Percentiles rank a stretch among this genome's conserved stretches.
phyloP scores from a whole-genome alignment of 2,113 vertebrate species.

The Syrrhaptes paradoxus region DNA sequence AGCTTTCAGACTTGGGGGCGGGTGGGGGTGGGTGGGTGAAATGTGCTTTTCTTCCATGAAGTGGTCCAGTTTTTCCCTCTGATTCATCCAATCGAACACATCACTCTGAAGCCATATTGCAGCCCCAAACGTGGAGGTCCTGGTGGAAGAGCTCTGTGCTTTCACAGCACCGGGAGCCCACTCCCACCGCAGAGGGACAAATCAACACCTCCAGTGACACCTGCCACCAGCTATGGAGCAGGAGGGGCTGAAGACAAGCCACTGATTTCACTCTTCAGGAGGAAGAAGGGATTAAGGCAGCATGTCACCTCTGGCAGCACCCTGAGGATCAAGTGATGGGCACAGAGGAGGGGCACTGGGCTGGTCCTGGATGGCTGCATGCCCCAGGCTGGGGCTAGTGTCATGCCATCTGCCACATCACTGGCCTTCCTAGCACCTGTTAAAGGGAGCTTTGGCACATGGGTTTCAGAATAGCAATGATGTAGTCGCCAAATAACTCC shows the following conservation, averaged over 20 bases:
- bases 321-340: neutral
- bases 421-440: neutral
- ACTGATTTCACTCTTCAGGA: neutral
- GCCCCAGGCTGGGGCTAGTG: neutral
- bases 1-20: constrained; percentile 59
- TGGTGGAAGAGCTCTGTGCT: neutral
- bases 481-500: neutral
- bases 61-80: constrained; percentile 26
- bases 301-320: neutral
- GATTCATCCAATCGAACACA: neutral
- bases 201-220: neutral
- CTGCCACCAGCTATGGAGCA: neutral
- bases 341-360: neutral
- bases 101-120: constrained; percentile 28
- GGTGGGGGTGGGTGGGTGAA: constrained; percentile 24
- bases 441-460: neutral
- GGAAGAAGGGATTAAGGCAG: neutral
- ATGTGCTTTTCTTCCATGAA: constrained; percentile 61
- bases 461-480: neutral
- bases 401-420: neutral
- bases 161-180: fast-evolving
- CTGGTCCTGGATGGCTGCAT: neutral
- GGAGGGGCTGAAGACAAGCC: neutral
- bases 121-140: neutral
- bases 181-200: neutral